Base-by-base conservation (phyloP, 2,888 invertebrate genomes). In the Melieria picta region DNA sequence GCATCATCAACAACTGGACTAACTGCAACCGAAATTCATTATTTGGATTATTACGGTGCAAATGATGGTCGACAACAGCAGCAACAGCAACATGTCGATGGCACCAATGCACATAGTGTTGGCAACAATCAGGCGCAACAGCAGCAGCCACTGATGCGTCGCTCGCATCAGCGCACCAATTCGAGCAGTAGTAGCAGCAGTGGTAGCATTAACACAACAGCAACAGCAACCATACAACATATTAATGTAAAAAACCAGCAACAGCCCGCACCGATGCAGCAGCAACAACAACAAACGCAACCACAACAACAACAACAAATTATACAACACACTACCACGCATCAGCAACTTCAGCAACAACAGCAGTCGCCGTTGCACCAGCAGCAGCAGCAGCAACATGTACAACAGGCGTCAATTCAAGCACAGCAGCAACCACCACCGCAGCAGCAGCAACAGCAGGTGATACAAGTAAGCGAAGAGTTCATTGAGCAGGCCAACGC, bases 401-500 rank as follows among this genome's bases (percentile, higher is more conserved):
- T 75, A 13, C 69, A 65, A 10, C 63, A 50, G 50, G 66, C 57
- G 16, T 43, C 65, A 5, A 48, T 46, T 9, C 74, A 73, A 45
- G 76, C 76, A 72, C 77, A 78, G 71, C 78, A 77, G 1, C 65
- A 71, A 73, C 77, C 77, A 60, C 76, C 79, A n/a, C 79, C 76
- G 60, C 79, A 77, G 43, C 79, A 78, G 11, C 77, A 73, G 52
- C 76, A 75, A 43, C 80, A 80, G 50, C 84, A 84, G 77, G 80
- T 85, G 72, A 80, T 83, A 69, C 77, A 79, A 73, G 81, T 83
- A 9, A 82, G 82, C 10, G 82, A 82, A 68, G 82, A 83, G 64
- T 80, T 79, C 74, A 76, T 81, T 60, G 83, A 82, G 48, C 76
- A 78, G 69, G 72, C 75, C 16, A 58, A 76, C 45, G 66, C 77